Evolutionary conservation across 1,140 invertebrate species (phyloP), one percentile per base, ranked within the genome.

Genomic region (Drosophila sulfurigaster): DNA sequence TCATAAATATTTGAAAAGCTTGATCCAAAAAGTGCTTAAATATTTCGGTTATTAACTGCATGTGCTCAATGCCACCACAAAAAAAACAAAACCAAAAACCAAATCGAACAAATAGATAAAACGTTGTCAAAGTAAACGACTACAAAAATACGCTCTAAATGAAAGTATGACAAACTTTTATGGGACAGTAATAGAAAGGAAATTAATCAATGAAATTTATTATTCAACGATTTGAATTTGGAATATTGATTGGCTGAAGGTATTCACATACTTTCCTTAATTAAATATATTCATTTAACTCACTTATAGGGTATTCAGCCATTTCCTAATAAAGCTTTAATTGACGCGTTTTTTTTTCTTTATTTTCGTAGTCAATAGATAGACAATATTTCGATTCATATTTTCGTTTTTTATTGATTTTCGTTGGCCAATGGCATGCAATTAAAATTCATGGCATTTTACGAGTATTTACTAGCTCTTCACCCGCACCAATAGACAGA

Each of bases 311-410:
- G 60, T 48, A 79, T 43, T 16, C 38, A 46, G 11, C 38, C 56
- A 49, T 48, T 68, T 67, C 48, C 63, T 85, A 81, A 85, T 81
- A 70, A 86, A 78, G 56, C 71, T 76, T 87, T 82, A 87, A 77
- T 82, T 79, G 75, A 57, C 70, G 62, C 20, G 20, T 20, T 20
- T 20, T 20, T 16, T 52, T 54, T 75, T 46, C 3, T 32, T 11
- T 3, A n/a, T 51, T 52, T 54, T 35, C 15, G 35, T 54, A 8
- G 28, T 15, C 51, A 54, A 32, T 54, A 35, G 54, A 54, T 59
- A 41, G 68, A 59, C 41, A 46, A 78, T 86, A 85, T 85, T 78
- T 32, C 25, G 56, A 46, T 66, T 45, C 67, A 13, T 52, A 57
- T 45, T 41, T 20, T 20, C 20, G 20, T 20, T 46, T 57, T 65